Evolutionary conservation across 2,797 vertebrate species (phyloP), one percentile per base, ranked within the genome.

Genomic region (Toxotes lorentzi): DNA sequence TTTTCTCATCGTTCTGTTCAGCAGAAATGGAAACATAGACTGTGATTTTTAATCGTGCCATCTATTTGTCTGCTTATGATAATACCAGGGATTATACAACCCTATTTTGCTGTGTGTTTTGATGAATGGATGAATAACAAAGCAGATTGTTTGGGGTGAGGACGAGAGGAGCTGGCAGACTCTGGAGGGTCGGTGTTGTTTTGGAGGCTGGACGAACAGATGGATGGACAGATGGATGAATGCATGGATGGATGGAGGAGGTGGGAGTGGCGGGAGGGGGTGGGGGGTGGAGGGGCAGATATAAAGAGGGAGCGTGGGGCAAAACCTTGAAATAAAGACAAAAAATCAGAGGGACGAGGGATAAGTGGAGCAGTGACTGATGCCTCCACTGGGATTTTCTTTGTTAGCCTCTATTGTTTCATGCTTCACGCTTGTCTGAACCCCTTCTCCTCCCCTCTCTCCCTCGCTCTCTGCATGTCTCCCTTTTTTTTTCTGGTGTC

Each of bases 331-430:
- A 85, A 79, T 86, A 87, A 88, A 82, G 74, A 70, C 32, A 40
- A 47, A 79, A 88, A 82, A 70, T 83, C 12, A 30, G 70, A 27
- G 64, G 81, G 76, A 68, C 76, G 81, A 32, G 74, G 79, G 72
- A 63, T 78, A 82, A 87, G 77, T 79, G 84, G 86, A 76, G 82
- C 78, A 76, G 75, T 87, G 90, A 93, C 88, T 89, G 90, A 89
- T 91, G 88, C 62, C 75, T 91, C 81, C 73, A 47, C 78, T 85
- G 89, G 89, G 90, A 76, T 82, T 74, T 89, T 92, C 95, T 95
- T 97, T 97, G 95, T 96, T 96, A 95, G 92, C 58, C 87, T 85
- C 84, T 83, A 94, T 96, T 94, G 93, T 97, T 30, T 96, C 94
- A 91, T 92, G 94, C 95, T 96, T 95, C 93, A 95, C 64, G 92